A percentile compares a stretch with the other conserved stretches of the same genome.
Conservation (phyloP, 2,797 vertebrate species). For the Arctocebus calabarensis region DNA sequence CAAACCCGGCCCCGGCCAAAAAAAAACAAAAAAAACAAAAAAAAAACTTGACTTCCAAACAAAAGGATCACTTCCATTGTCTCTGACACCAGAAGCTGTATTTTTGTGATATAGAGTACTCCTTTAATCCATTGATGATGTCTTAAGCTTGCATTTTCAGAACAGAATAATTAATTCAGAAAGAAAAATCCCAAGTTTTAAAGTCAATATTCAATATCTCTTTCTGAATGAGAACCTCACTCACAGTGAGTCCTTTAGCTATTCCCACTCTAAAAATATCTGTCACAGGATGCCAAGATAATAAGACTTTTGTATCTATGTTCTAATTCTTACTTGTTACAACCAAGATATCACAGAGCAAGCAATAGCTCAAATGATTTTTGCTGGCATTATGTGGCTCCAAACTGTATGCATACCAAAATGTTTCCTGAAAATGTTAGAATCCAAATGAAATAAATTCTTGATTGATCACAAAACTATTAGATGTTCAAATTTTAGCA, state of each 20-base stretch:
- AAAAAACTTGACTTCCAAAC: constrained; percentile 32
- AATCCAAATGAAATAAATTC: constrained; percentile 25
- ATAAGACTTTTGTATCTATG: constrained; percentile 1
- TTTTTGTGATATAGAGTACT: background rate
- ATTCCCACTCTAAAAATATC: constrained; percentile 43
- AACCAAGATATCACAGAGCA: background rate
- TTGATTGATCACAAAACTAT: constrained; percentile 8
- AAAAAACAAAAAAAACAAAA: no score
- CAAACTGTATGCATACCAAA: background rate
- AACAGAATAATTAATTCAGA: constrained; percentile 43
- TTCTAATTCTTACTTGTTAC: constrained; percentile 46
- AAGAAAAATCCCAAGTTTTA: constrained; percentile 32
- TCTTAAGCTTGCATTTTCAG: constrained; percentile 30
- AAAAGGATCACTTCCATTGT: background rate
- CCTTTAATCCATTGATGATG: background rate
- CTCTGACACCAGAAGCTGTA: constrained; percentile 25
- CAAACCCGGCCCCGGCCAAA: no score
- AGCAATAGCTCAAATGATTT: background rate
- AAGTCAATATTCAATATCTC: constrained; percentile 28
- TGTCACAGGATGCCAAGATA: background rate
- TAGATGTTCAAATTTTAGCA: constrained; percentile 19
- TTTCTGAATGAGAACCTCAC: constrained; percentile 43
- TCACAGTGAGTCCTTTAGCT: background rate
- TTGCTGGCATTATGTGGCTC: background rate
- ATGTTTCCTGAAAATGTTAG: constrained; percentile 37